Evolutionary conservation across 1,140 invertebrate genomes (phyloP), one percentile per base, ranked within the genome.

Genomic region (Heliconius hewitsoni): DNA sequence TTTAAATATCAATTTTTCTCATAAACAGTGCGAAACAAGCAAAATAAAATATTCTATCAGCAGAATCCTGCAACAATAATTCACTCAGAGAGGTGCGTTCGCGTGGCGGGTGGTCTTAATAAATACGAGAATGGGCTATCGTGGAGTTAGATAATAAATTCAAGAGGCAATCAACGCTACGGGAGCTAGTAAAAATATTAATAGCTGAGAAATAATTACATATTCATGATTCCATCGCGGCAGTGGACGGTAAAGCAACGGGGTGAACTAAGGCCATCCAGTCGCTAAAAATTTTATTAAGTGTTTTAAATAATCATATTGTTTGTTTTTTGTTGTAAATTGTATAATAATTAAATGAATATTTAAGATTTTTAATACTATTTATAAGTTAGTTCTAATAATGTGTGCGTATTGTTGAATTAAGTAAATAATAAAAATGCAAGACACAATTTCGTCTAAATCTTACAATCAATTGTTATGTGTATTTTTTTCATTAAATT

Each of bases 21-120:
- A 86, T 86, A 88, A 82, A 87, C 86, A 84, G 83, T 85, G 83
- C 77, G 81, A 85, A 85, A 85, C 83, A 79, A 81, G 85, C 81
- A 83, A 91, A 92, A 93, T 94, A 93, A 92, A 94, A 94, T 93
- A 94, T 94, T 94, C 93, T 94, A 94, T 94, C 91, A 92, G 89
- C 86, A 82, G 88, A 91, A 93, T 91, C 87, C 87, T 85, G 87
- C 85, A 79, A 71, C 91, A 90, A 91, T 94, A 93, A 94, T 90
- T 94, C 90, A 93, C 89, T 89, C 84, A 84, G 87, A 87, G 85
- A 88, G 87, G 85, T 89, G 88, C 86, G 89, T 91, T 83, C 82
- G 87, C 90, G 83, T 89, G 87, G 89, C 90, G 91, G 93, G 93
- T 93, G 93, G 93, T 94, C 92, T 92, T 93, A 93, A 94, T 94